Evolutionary conservation across 2,113 vertebrate genomes (phyloP), one percentile per base, ranked within the genome.

Genomic region (Toxotes jaculatrix): DNA sequence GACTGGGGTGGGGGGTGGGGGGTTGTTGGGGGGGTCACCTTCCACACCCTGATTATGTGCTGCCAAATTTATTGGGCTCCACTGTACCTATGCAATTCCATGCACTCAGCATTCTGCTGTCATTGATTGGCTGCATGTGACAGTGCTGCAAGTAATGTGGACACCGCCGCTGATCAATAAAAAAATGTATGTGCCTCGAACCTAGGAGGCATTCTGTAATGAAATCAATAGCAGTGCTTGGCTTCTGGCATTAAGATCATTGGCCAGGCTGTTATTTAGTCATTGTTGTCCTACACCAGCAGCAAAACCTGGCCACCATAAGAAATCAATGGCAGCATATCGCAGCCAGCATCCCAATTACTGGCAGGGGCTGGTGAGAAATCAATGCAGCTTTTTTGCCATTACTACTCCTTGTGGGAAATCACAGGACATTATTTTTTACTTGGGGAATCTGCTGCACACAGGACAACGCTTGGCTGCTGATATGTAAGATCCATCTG

Each of bases 201-300:
- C 89, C 91, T 88, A 79, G 93, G 93, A 93, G 94, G 92, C 92
- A 91, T 93, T 92, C 90, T 84, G 91, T 95, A 94, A 95, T 94
- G 85, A 93, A 94, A 95, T 94, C 94, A 93, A 95, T 95, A 95
- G 60, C 69, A 80, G 88, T 87, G 93, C 89, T 94, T 90, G 91
- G 93, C 93, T 94, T 83, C 83, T 91, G 88, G 92, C 91, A 92
- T 95, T 92, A 91, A 89, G 91, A 93, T 95, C 91, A 93, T 93
- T 89, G 90, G 91, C 83, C 86, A 32, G 87, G 88, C 89, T 92
- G 92, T 93, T 93, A 94, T 93, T 93, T 92, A 94, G 93, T 92
- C 92, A 91, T 92, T 86, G 92, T 92, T 92, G 93, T 93, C 91
- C 91, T 85, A 91, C 91, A 93, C 86, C 88, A 77, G 65, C 83